Conservation (phyloP, 1,140 invertebrate species). For the Hycleus cichorii region DNA sequence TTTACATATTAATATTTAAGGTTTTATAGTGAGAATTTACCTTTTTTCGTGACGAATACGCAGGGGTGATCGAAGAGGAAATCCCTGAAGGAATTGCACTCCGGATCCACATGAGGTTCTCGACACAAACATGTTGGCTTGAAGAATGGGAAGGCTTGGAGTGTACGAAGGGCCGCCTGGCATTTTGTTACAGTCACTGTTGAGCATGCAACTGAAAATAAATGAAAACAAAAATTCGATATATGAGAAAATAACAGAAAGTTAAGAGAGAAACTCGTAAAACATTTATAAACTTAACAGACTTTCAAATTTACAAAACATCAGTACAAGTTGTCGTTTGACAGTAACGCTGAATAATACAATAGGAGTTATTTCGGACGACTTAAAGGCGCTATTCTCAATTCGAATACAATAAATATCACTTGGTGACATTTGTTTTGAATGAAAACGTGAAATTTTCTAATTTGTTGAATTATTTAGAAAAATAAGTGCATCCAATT, state of each 20-base stretch:
- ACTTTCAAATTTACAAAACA: slow-evolving; percentile 14
- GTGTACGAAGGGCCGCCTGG: slow-evolving; percentile 75
- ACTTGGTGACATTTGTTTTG: no score
- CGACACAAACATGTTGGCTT: slow-evolving; percentile 84
- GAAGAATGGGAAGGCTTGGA: slow-evolving; percentile 86
- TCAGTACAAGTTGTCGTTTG: slow-evolving; percentile 9
- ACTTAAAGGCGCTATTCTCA: no score
- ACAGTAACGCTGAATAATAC: slow-evolving; percentile 4
- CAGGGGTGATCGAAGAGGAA: slow-evolving; percentile 89
- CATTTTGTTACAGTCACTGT: slow-evolving; percentile 87
- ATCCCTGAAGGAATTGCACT: slow-evolving; percentile 85
- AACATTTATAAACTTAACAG: slow-evolving; percentile 12
- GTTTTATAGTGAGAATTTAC: slow-evolving; percentile 45
- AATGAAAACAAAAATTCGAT: no score
- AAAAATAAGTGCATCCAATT: no score
- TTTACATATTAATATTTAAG: slow-evolving; percentile 12
- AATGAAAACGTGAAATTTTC: no score
- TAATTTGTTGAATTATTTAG: no score
- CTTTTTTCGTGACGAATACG: slow-evolving; percentile 79
- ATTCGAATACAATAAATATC: no score
- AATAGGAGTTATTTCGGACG: not conserved
- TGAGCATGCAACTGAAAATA: slow-evolving; percentile 79
- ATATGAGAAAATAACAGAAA: not conserved
- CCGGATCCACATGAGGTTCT: slow-evolving; percentile 79
- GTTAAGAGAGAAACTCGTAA: slow-evolving; percentile 4